Conservation (phyloP, 2,113 vertebrate species). For the Junco hyemalis region DNA sequence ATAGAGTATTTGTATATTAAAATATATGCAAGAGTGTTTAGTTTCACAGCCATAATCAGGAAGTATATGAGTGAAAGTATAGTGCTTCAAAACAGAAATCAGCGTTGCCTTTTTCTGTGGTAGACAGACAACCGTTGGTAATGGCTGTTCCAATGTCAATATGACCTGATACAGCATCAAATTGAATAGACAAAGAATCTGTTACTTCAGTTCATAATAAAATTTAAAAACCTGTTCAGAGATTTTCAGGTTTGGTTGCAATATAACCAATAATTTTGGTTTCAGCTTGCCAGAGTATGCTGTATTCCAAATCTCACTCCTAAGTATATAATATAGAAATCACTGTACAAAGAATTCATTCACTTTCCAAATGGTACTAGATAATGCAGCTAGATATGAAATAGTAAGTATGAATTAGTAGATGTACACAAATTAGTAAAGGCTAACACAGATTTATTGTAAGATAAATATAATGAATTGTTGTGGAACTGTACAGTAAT, state of each 20-base stretch:
- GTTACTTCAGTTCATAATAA: not conserved
- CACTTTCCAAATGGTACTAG: not conserved
- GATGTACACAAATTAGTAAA: not conserved
- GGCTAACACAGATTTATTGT: not conserved
- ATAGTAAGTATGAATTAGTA: not conserved
- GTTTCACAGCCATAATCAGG: not conserved
- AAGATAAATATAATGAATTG: not conserved
- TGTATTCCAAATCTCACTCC: not conserved
- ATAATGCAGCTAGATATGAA: not conserved
- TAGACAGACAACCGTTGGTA: not conserved
- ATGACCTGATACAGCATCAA: not conserved
- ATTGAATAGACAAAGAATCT: not conserved
- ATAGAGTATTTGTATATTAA: not conserved
- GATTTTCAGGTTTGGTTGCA: not conserved
- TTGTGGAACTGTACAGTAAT: not conserved
- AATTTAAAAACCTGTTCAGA: not conserved
- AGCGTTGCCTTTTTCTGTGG: not conserved
- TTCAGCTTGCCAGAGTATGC: not conserved
- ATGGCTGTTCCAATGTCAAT: not conserved
- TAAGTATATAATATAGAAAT: not conserved
- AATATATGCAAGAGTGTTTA: not conserved
- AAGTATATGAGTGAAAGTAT: not conserved
- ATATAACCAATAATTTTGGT: not conserved
- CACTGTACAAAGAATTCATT: not conserved
- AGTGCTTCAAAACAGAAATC: not conserved